phyloP scores from a whole-genome alignment of 2,113 vertebrate genomes.

The Sinosuthora webbiana region DNA sequence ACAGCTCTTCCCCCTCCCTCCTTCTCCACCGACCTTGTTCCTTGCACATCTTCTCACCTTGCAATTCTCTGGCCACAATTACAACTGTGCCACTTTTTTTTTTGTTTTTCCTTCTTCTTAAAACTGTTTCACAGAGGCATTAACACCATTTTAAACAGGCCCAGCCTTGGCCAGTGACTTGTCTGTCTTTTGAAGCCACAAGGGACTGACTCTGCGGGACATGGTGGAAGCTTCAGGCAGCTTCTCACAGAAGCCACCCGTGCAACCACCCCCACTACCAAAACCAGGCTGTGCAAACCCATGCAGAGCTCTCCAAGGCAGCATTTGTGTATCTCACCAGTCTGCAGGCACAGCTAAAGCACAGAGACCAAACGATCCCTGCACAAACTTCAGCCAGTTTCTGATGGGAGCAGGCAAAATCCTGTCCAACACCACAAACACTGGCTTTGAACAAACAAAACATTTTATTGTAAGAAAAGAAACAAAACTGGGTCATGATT shows the following conservation, averaged over 20 bases:
- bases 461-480: neutral
- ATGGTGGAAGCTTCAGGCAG: neutral
- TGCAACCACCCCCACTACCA: neutral
- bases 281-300: neutral
- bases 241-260: neutral
- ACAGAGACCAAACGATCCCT: neutral
- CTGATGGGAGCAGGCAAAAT: neutral
- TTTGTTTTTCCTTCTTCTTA: neutral
- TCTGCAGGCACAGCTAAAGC: neutral
- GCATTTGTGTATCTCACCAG: no score
- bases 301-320: neutral
- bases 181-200: neutral
- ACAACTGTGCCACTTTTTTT: neutral
- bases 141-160: neutral
- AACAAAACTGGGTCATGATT: neutral
- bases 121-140: neutral
- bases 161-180: neutral
- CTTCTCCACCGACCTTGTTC: neutral
- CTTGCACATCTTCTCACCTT: accelerated
- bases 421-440: neutral
- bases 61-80: accelerated
- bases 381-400: neutral
- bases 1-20: neutral
- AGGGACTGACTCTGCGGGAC: neutral
- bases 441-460: neutral